Conservation (phyloP, 2,113 vertebrate species). For the Tretioscincus oriximinensis region DNA sequence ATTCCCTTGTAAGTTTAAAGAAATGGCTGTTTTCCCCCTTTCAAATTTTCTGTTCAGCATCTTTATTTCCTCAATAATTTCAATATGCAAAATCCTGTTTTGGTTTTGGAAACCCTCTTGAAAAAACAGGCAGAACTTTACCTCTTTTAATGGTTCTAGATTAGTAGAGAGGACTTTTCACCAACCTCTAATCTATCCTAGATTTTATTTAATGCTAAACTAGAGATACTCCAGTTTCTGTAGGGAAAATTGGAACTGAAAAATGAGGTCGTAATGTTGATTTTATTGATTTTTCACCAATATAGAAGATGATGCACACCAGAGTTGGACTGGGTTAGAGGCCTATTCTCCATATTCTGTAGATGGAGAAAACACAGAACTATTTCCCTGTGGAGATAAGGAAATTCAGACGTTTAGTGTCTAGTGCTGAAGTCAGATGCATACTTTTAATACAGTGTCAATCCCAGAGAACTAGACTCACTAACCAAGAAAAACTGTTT, state of each 20-base stretch:
- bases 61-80: not conserved
- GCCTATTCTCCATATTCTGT: slow-evolving; percentile 39
- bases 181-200: too few relatives aligned
- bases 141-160: too few relatives aligned
- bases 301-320: slow-evolving; percentile 5
- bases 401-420: not conserved
- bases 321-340: not conserved
- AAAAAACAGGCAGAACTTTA: too few relatives aligned
- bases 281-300: not conserved
- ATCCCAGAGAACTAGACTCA: too few relatives aligned
- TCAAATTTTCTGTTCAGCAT: not conserved
- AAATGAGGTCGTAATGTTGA: not conserved
- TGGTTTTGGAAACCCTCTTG: too few relatives aligned
- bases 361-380: slow-evolving; percentile 21
- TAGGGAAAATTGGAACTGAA: not conserved
- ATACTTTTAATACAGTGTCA: too few relatives aligned
- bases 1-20: slow-evolving; percentile 24
- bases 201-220: too few relatives aligned
- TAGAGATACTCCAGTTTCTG: not conserved
- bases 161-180: too few relatives aligned
- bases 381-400: not conserved
- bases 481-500: too few relatives aligned
- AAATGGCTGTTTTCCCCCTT: not conserved
- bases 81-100: fast-evolving
- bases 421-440: too few relatives aligned